These are phyloP conservation scores for Notamacropus eugenii DNA, from an alignment of 2,797 vertebrate species.

Conservation along the genomic window DNA sequence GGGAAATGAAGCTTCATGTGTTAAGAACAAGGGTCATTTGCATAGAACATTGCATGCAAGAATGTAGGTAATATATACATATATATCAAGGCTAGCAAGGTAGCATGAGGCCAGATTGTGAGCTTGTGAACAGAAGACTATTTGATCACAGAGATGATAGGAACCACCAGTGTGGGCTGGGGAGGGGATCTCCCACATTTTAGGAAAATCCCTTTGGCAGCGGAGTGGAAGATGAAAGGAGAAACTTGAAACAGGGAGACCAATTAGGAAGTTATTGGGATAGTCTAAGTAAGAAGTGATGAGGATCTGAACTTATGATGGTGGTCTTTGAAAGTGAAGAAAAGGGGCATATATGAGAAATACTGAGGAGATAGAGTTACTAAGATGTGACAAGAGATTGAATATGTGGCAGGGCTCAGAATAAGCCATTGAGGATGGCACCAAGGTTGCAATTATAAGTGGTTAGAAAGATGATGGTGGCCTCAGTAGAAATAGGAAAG, in stretches of 20 bases:
- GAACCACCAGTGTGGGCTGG: neutral
- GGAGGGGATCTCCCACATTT: neutral
- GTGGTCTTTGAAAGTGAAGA: neutral
- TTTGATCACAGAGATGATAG: neutral
- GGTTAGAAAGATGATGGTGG: neutral
- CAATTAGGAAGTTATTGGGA: neutral
- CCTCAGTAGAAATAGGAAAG: neutral
- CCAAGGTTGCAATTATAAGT: neutral
- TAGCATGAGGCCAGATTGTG: neutral
- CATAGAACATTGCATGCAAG: neutral
- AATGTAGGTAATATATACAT: neutral
- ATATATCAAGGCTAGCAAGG: neutral
- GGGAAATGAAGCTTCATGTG: neutral
- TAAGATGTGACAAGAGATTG: neutral
- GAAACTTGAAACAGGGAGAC: neutral
- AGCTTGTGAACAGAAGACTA: neutral
- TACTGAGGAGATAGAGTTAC: neutral
- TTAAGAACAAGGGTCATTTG: neutral
- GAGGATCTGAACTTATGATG: neutral
- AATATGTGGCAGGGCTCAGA: neutral
- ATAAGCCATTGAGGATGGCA: neutral
- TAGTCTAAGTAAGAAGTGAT: neutral
- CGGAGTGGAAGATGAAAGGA: neutral
- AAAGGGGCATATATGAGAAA: neutral
- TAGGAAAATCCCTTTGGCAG: neutral